phyloP scores from a whole-genome alignment of 2,797 vertebrate genomes.

The Amblyopsis hoosieri region DNA sequence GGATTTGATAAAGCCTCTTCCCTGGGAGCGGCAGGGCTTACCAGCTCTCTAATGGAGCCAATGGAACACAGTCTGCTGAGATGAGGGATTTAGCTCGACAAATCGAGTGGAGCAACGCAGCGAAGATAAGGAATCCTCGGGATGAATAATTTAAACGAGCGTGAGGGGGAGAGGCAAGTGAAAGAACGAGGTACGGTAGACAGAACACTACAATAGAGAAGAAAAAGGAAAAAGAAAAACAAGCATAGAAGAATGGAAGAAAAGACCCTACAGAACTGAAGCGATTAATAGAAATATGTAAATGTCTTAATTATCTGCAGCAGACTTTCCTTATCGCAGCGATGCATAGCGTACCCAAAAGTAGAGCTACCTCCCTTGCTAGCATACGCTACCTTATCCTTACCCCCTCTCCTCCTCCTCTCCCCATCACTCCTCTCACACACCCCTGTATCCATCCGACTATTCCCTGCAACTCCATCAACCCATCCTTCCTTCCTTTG shows the following conservation, averaged over 20 bases:
- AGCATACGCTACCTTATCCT: background rate
- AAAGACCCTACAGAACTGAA: slow-evolving; percentile 18
- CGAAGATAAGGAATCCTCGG: slow-evolving; percentile 55
- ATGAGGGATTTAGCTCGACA: slow-evolving; percentile 54
- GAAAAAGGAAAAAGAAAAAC: slow-evolving; percentile 28
- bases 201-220: slow-evolving; percentile 39
- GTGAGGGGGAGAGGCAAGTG: slow-evolving; percentile 16
- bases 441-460: slow-evolving; percentile 23
- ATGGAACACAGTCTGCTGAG: slow-evolving; percentile 36
- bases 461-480: slow-evolving; percentile 34
- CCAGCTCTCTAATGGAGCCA: slow-evolving; percentile 35
- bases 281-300: slow-evolving; percentile 15
- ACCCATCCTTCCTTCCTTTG: slow-evolving; percentile 43
- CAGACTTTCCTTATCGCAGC: background rate
- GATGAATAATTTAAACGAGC: slow-evolving; percentile 70
- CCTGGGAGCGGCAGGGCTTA: slow-evolving; percentile 42
- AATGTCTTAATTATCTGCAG: background rate
- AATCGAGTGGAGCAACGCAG: slow-evolving; percentile 46
- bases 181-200: slow-evolving; percentile 7
- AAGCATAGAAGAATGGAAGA: slow-evolving; percentile 19
- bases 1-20: slow-evolving; percentile 42
- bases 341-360: slow-evolving; percentile 11
- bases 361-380: slow-evolving; percentile 2
- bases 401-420: slow-evolving; percentile 4
- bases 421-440: slow-evolving; percentile 7